Evolutionary conservation across 2,888 invertebrate species (phyloP).

Genomic region (Flabesymbios commensalis): DNA sequence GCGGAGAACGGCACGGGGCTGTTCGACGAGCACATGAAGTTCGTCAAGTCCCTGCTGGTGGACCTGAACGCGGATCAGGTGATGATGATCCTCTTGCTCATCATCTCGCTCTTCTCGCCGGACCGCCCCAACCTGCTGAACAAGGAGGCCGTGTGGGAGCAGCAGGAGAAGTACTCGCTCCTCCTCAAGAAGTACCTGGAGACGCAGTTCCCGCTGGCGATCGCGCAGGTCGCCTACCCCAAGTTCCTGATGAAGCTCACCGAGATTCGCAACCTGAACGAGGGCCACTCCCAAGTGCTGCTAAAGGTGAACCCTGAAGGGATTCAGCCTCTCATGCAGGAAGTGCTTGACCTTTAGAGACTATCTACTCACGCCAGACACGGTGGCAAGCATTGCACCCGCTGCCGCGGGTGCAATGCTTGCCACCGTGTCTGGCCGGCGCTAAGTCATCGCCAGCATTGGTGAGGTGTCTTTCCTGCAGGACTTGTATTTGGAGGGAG

Average conservation of each 20-base stretch:
- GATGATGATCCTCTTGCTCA: conserved; percentile 87
- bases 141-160: conserved; percentile 53
- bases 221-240: conserved; percentile 55
- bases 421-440: too few relatives aligned
- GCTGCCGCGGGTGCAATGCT: too few relatives aligned
- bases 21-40: conserved; percentile 61
- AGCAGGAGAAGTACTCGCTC: conserved; percentile 60
- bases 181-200: conserved; percentile 57
- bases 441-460: too few relatives aligned
- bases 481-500: too few relatives aligned
- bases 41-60: conserved; percentile 71
- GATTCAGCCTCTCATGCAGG: conserved; percentile 90
- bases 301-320: conserved; percentile 89
- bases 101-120: conserved; percentile 89
- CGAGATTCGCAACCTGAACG: conserved; percentile 87
- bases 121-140: conserved; percentile 73
- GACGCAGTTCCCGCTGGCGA: conserved; percentile 45
- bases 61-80: conserved; percentile 84
- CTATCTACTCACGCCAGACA: too few relatives aligned
- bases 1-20: conserved; percentile 45
- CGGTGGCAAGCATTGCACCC: too few relatives aligned
- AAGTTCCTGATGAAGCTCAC: conserved; percentile 84
- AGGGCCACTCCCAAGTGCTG: conserved; percentile 89
- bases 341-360: conserved; percentile 85
- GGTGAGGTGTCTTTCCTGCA: too few relatives aligned